These are phyloP conservation scores for Morpho deidamia DNA, from an alignment of 2,888 invertebrate genomes.

Conservation along the genomic window DNA sequence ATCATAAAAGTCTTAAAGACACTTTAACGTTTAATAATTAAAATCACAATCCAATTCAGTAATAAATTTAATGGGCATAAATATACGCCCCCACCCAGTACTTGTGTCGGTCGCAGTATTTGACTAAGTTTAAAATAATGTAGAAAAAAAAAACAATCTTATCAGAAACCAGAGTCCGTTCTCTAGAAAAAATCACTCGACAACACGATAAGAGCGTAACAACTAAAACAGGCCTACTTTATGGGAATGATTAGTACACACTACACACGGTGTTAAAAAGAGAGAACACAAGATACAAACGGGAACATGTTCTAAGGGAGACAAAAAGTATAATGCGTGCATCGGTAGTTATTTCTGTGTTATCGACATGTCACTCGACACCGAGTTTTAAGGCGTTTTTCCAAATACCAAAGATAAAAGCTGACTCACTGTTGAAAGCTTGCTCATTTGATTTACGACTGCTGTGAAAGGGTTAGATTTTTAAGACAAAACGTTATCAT, in stretches of 20 bases:
- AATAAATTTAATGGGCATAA: no score
- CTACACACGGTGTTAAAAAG: conserved; percentile 26
- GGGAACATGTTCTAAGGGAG: conserved; percentile 26
- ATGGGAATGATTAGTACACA: conserved; percentile 24
- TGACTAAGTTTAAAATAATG: no score
- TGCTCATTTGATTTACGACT: conserved; percentile 26
- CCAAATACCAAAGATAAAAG: conserved; percentile 28
- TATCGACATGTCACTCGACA: conserved; percentile 64
- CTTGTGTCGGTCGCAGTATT: no score
- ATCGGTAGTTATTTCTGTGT: conserved; percentile 59
- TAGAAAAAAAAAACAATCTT: no score
- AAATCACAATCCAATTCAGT: no score
- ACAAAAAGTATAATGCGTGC: conserved; percentile 60
- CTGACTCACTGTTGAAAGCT: conserved; percentile 32
- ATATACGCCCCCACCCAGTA: no score
- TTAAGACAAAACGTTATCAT: background rate
- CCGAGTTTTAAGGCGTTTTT: conserved; percentile 40
- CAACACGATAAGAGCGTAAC: conserved; percentile 18
- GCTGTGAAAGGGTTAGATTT: conserved; percentile 1
- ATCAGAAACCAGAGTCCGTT: no score
- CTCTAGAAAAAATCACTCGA: conserved; percentile 6
- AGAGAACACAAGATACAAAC: conserved; percentile 24
- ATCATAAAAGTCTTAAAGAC: no score
- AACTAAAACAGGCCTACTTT: conserved; percentile 21
- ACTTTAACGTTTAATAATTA: no score